Base-by-base conservation (phyloP, 2,888 invertebrate species). In the Macrosiphum euphorbiae region DNA sequence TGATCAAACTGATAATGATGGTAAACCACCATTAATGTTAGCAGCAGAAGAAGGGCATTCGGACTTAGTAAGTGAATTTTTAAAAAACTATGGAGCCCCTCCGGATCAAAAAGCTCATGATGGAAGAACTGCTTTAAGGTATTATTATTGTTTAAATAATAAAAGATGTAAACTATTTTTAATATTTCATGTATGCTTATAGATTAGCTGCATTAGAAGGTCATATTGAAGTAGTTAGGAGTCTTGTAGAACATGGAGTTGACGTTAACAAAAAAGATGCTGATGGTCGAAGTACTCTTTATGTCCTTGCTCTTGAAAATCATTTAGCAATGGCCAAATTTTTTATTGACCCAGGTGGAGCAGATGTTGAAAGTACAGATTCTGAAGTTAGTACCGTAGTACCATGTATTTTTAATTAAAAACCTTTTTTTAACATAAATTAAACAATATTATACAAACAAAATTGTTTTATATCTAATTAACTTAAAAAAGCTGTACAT, bases 241-340 rank as follows among this genome's bases (percentile, higher is more conserved):
- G 97, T 91, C 96, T 99, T 92, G 96, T 97, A 91, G 96, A 97
- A 91, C 97, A 97, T 95, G 97, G 98, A 91, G 98, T 98, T 13
- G 98, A 98, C 96, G 97, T 98, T 3, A 98, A 99, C 96, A 97
- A 98, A 85, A 97, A 98, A 95, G 99, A 99, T 96, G 98, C 99
- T 0, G 99, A 99, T 96, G 98, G 98, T 0, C 97, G 99, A 89
- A 98, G 98, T 95, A 98, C 99, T 0, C 96, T 99, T 52, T 99
- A 99, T 96, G 98, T 99, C 93, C 96, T 99, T 92, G 98, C 99
- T 8, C 96, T 98, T 95, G 98, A 98, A 96, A 98, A 98, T 96
- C 96, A 98, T 95, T 96, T 98, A 95, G 97, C 98, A 28, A 98
- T 98, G 97, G 98, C 98, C 88, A 97, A 98, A 95, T 98, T 97